A percentile compares a stretch with the other conserved stretches of the same genome.
Conservation (phyloP, 2,888 invertebrate species). For the Diogma glabrata region DNA sequence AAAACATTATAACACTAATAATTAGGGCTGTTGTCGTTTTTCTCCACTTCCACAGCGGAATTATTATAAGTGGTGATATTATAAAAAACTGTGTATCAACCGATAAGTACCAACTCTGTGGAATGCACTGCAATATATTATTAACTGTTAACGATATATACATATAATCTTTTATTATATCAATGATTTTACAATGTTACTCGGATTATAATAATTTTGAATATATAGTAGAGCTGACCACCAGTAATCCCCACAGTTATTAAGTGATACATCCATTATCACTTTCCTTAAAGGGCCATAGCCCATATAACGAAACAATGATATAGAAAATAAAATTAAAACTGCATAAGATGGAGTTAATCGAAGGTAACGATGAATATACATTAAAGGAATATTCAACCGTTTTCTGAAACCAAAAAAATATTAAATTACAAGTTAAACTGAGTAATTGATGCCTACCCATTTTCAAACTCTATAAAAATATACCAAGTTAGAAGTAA, state of each 20-base stretch:
- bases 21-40: neutral
- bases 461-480: no score
- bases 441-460: no score
- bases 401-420: no score
- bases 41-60: neutral
- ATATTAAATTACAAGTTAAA: no score
- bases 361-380: neutral
- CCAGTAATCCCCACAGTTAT: neutral
- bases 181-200: neutral
- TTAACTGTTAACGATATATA: neutral
- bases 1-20: neutral
- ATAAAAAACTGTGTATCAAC: conserved; percentile 3
- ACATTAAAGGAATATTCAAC: neutral
- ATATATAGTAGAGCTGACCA: neutral
- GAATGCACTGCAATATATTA: neutral
- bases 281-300: neutral
- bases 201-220: neutral
- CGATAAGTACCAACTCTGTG: neutral
- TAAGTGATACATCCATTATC: neutral
- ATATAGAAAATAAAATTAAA: neutral
- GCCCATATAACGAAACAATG: neutral
- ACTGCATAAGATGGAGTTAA: neutral
- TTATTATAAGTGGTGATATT: neutral
- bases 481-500: no score
- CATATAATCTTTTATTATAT: no score